Percentiles rank a stretch among this genome's conserved stretches.
phyloP scores from a whole-genome alignment of 2,113 vertebrate genomes.

The Vombatus ursinus region DNA sequence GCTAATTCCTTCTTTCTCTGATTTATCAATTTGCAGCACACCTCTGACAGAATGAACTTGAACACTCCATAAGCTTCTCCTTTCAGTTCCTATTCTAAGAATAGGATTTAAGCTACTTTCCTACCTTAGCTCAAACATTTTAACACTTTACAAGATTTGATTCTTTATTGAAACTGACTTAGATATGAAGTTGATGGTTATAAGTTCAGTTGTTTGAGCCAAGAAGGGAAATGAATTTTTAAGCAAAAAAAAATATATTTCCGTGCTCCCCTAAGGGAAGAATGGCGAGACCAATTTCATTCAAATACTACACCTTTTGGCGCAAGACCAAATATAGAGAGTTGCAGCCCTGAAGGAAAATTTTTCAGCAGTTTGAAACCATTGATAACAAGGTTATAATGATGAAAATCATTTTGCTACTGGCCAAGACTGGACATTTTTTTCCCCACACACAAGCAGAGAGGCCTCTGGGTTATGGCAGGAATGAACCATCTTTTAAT shows the following conservation, averaged over 20 bases:
- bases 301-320: slow-evolving; percentile 22
- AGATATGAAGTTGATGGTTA: slow-evolving; percentile 22
- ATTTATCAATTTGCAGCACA: background rate
- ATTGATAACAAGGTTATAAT: background rate
- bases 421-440: background rate
- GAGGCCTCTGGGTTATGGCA: background rate
- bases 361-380: background rate
- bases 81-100: slow-evolving; percentile 4
- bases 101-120: slow-evolving; percentile 23
- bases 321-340: background rate
- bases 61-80: background rate
- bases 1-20: background rate
- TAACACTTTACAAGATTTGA: slow-evolving; percentile 19
- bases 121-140: slow-evolving; percentile 13
- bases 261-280: slow-evolving; percentile 9
- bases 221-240: slow-evolving; percentile 38
- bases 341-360: background rate
- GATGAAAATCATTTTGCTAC: background rate
- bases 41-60: slow-evolving; percentile 13
- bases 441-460: background rate
- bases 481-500: background rate
- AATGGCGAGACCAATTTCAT: slow-evolving; percentile 28
- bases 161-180: slow-evolving; percentile 34
- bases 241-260: slow-evolving; percentile 45
- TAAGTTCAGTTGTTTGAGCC: slow-evolving; percentile 25